Base-by-base conservation (phyloP, 2,113 vertebrate species). In the Casuarius casuarius region DNA sequence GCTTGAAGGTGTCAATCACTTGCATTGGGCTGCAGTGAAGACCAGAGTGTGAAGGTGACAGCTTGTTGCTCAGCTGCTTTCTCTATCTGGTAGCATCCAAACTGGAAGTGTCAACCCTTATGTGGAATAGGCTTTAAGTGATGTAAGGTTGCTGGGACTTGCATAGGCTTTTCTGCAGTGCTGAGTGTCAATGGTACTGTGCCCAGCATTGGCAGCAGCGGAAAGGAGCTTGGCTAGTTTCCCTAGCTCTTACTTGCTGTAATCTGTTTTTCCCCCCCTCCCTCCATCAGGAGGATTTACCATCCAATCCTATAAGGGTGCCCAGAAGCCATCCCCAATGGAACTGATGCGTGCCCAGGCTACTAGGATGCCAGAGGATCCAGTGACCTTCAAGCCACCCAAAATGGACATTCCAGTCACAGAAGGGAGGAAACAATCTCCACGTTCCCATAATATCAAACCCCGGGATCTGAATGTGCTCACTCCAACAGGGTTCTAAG, bases 391-490 rank as follows among this genome's bases (percentile, higher is more conserved):
- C 80, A 98, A 98, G 81, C 98, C 99, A 19, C 98, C 99, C 74
- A 99, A 98, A 94, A 98, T 99, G 95, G 99, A 99, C 78, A 94
- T 98, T 95, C 97, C 98, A 9, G 92, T 87, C 84, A 65, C 94
- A 28, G 99, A 98, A 72, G 97, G 94, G 46, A 99, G 98, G 94
- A 98, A 96, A 80, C 97, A 84, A 33, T 88, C 97, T 26, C 86
- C 98, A 11, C 97, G 98, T 72, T 98, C 98, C 54, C 99, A 99
- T 97, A 99, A 98, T 73, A 98, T 99, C 91, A 98, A 98, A 92
- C 98, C 98, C 7, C 97, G 98, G 52, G 99, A 99, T 97, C 96
- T 99, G 98, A 99, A 99, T 15, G 97, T 99, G 93, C 98, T 99
- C 74, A 99, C 99, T 31, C 99, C 99, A 67, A 99, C 99, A 1